Evolutionary conservation across 2,888 invertebrate species (phyloP).

Genomic region (Lamellibrachia columna): DNA sequence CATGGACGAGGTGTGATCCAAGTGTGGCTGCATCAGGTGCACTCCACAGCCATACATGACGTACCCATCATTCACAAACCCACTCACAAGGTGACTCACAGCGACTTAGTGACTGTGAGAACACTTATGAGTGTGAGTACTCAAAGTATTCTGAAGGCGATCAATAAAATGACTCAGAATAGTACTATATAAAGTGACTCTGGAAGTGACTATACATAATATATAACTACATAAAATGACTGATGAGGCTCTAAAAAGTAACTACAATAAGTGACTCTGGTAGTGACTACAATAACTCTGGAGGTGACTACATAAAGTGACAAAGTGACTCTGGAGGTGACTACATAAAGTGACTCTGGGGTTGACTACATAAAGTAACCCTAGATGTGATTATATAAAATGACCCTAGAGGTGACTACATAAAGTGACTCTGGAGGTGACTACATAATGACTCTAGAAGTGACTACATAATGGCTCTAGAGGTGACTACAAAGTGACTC

Average conservation of each 20-base stretch:
- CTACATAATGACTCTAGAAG: not conserved
- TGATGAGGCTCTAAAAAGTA: too few relatives aligned
- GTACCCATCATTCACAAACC: not conserved
- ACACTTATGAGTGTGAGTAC: not conserved
- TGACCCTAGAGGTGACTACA: not conserved
- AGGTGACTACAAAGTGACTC: not conserved
- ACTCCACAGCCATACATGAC: not conserved
- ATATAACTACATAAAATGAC: too few relatives aligned
- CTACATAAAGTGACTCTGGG: not conserved
- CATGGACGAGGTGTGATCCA: not conserved
- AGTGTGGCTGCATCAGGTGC: not conserved
- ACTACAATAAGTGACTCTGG: too few relatives aligned
- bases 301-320: not conserved
- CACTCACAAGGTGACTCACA: not conserved
- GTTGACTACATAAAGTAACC: not conserved
- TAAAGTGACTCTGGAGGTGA: not conserved
- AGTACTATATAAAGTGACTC: too few relatives aligned
- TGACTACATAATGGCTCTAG: not conserved
- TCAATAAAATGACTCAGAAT: too few relatives aligned
- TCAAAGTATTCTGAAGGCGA: not conserved
- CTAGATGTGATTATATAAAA: not conserved
- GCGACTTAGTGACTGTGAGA: not conserved
- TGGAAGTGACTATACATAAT: not conserved
- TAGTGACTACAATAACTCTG: not conserved
- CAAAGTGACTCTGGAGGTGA: not conserved